Percentiles rank a stretch among this genome's conserved stretches.
These are phyloP conservation scores for Fragum fragum DNA, from an alignment of 2,888 invertebrate species.

Conservation along the genomic window DNA sequence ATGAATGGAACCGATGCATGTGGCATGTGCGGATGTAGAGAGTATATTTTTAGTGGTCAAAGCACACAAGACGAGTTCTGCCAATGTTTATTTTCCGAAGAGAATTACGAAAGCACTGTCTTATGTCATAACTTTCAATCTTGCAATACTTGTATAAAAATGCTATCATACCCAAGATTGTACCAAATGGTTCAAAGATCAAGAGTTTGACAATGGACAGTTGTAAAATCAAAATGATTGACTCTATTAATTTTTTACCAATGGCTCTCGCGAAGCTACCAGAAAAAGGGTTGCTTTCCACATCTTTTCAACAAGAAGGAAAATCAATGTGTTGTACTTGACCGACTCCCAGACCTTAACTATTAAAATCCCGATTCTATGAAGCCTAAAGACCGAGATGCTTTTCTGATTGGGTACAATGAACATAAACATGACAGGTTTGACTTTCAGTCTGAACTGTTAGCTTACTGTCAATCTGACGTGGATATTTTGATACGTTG, in stretches of 20 bases:
- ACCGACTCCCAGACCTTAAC: constrained; percentile 16
- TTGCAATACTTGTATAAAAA: constrained; percentile 42
- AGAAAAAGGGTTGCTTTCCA: constrained; percentile 53
- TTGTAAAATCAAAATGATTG: too few relatives aligned
- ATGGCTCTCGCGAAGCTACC: constrained; percentile 51
- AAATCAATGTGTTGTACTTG: constrained; percentile 26
- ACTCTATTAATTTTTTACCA: too few relatives aligned
- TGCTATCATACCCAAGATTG: constrained; percentile 7
- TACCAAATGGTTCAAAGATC: constrained; percentile 46
- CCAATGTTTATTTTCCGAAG: constrained; percentile 33
- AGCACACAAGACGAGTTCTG: constrained; percentile 43
- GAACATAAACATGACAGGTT: constrained; percentile 24
- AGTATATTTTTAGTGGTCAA: constrained; percentile 16
- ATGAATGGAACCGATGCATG: constrained; percentile 25
- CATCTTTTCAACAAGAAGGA: constrained; percentile 44
- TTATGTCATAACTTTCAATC: constrained; percentile 53
- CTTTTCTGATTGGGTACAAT: constrained; percentile 37
- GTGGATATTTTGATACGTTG: constrained; percentile 40
- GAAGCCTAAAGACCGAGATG: constrained; percentile 24
- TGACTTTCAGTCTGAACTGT: constrained; percentile 40
- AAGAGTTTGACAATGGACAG: constrained; percentile 43
- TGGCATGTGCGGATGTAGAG: constrained; percentile 35
- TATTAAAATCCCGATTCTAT: constrained; percentile 34
- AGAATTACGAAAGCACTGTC: constrained; percentile 30
- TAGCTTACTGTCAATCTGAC: constrained; percentile 40